Evolutionary conservation across 2,888 invertebrate genomes (phyloP).

Genomic region (Alloscopus bannaensis): DNA sequence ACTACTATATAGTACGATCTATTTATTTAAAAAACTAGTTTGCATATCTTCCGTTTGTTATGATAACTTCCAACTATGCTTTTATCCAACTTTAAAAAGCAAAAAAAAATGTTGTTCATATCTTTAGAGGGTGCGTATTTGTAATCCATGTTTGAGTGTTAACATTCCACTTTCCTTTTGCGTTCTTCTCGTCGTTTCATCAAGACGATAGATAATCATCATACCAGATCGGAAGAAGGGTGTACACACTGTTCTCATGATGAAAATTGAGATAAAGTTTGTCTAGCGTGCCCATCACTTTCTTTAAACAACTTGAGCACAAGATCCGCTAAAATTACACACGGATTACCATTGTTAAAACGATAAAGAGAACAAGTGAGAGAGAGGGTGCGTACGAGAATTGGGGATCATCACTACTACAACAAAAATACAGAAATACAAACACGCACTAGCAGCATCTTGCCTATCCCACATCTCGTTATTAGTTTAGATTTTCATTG

Average conservation of each 20-base stretch:
- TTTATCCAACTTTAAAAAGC: constrained; percentile 26
- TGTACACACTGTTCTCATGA: neutral
- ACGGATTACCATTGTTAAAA: constrained; percentile 55
- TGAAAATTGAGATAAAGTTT: no score
- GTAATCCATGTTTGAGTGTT: neutral
- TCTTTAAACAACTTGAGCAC: constrained; percentile 11
- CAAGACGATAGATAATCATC: neutral
- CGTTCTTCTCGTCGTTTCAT: neutral
- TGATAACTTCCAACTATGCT: no score
- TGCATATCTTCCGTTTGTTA: no score
- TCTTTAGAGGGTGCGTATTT: constrained; percentile 11
- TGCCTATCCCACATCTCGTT: no score
- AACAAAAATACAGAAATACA: no score
- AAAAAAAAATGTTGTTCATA: neutral
- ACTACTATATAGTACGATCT: no score
- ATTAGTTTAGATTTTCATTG: neutral
- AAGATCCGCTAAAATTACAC: constrained; percentile 41
- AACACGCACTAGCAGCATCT: neutral
- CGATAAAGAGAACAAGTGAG: constrained; percentile 21
- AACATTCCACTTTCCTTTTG: constrained; percentile 3
- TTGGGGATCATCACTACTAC: constrained; percentile 40
- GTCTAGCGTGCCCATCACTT: neutral
- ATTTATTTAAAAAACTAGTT: no score
- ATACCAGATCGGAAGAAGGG: neutral
- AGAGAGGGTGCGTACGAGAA: constrained; percentile 1